Evolutionary conservation across 2,113 vertebrate genomes (phyloP).

Genomic region (Clinocottus analis): DNA sequence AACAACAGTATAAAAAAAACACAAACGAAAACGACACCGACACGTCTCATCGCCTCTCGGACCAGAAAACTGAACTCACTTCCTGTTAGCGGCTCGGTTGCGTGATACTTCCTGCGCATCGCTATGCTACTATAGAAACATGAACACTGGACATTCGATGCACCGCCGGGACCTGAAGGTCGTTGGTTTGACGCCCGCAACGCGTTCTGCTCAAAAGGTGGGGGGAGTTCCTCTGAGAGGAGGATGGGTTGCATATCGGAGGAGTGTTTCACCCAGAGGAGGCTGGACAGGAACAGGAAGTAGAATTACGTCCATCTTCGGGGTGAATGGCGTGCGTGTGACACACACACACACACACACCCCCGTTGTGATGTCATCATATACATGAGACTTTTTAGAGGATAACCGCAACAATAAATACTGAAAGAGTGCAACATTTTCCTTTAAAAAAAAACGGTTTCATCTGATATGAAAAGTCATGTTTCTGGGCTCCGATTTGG

Average conservation of each 20-base stretch:
- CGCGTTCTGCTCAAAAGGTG: neutral
- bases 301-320: too few relatives aligned
- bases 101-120: conserved; percentile 45
- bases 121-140: conserved; percentile 57
- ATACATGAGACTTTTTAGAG: neutral
- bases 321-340: too few relatives aligned
- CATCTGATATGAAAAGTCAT: neutral
- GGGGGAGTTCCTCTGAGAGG: too few relatives aligned
- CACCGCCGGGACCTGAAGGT: conserved; percentile 21
- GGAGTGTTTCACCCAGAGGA: too few relatives aligned
- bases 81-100: conserved; percentile 42
- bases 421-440: neutral
- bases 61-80: conserved; percentile 15
- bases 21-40: neutral
- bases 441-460: conserved; percentile 21
- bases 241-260: too few relatives aligned
- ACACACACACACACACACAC: too few relatives aligned
- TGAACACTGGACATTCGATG: conserved; percentile 67
- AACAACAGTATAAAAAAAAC: conserved; percentile 3
- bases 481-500: neutral
- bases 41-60: conserved; percentile 3
- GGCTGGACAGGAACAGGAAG: too few relatives aligned
- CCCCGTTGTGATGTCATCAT: too few relatives aligned
- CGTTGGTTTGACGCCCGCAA: neutral
- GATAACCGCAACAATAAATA: neutral